Base-by-base conservation (phyloP, 2,888 invertebrate species). In the Hipparchia semele region DNA sequence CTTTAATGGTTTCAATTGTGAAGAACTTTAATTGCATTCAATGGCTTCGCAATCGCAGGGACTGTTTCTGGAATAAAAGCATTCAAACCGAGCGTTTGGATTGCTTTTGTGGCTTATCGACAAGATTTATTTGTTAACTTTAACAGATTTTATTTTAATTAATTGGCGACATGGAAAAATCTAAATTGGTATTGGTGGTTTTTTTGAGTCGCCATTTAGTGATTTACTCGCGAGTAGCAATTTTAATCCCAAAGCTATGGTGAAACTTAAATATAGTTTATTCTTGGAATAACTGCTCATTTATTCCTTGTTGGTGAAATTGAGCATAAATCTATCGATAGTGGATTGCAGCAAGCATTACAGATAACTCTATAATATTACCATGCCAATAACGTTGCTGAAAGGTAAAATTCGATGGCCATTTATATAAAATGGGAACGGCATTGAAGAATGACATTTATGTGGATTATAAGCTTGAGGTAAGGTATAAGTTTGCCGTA, bases 401-500 rank as follows among this genome's bases (percentile, higher is more conserved):
- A 51, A 61, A 61, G 61, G 69, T 53, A 61, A 61, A 69, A 61
- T 61, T 69, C 61, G 53, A 60, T 51, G 69, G 58, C 69, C 51
- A 53, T 61, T 72, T 70, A 72, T 76, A 75, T 74, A 67, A 72
- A 73, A 75, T 73, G 53, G 39, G 75, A 73, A 74, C 73, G 67
- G 73, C 73, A 71, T 75, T 78, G 71, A 73, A 69, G 76, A 70
- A 69, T 53, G 69, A 72, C 72, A 72, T 70, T 75, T 74, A 75
- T 72, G 69, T 73, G 72, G 67, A 76, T 67, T 75, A 73, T 75
- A 71, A 77, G 72, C 76, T 75, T 76, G 72, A 73, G 73, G 75
- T 65, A 74, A 77, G 77, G 78, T 77, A 78, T 77, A 73, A 72
- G 74, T 74, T 72, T 70, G 71, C 76, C 75, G 74, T 75, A 78